These are phyloP conservation scores for Enteromius anoplus DNA, from an alignment of 2,797 vertebrate genomes.

Conservation along the genomic window DNA sequence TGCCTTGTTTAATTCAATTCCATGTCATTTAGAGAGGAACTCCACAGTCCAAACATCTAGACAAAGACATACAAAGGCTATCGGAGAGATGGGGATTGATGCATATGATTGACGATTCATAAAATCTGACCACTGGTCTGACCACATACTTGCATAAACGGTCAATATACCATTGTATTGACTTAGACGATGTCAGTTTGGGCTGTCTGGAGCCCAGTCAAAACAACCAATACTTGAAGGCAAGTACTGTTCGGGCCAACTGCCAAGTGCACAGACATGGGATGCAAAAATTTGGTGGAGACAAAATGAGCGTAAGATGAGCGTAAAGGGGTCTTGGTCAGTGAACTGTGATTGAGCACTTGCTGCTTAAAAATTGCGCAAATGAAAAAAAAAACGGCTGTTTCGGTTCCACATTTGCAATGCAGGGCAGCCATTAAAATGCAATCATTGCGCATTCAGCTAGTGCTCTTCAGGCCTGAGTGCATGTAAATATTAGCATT, in stretches of 20 bases:
- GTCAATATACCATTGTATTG: slow-evolving; percentile 41
- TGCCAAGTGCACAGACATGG: not conserved
- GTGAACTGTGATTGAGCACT: slow-evolving; percentile 5
- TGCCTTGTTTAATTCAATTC: slow-evolving; percentile 32
- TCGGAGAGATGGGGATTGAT: slow-evolving; percentile 28
- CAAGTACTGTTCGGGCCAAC: not conserved
- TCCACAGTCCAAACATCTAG: slow-evolving; percentile 37
- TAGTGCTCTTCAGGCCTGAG: slow-evolving; percentile 49
- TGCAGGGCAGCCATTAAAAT: slow-evolving; percentile 53
- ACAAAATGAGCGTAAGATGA: not conserved
- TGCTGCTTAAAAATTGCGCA: slow-evolving; percentile 33
- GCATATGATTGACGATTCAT: slow-evolving; percentile 36
- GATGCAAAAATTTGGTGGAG: not conserved
- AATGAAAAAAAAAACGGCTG: slow-evolving; percentile 34
- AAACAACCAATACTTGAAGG: slow-evolving; percentile 21
- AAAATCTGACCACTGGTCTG: slow-evolving; percentile 44
- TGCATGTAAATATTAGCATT: slow-evolving; percentile 61
- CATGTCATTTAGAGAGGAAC: slow-evolving; percentile 16
- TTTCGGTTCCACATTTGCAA: slow-evolving; percentile 32
- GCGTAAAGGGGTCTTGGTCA: not conserved
- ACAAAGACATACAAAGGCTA: slow-evolving; percentile 5
- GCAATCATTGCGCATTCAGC: slow-evolving; percentile 24
- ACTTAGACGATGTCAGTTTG: slow-evolving; percentile 27
- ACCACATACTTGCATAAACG: slow-evolving; percentile 46
- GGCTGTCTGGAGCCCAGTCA: slow-evolving; percentile 35